Evolutionary conservation across 2,888 invertebrate species (phyloP).

Genomic region (Anthoptus insignis): DNA sequence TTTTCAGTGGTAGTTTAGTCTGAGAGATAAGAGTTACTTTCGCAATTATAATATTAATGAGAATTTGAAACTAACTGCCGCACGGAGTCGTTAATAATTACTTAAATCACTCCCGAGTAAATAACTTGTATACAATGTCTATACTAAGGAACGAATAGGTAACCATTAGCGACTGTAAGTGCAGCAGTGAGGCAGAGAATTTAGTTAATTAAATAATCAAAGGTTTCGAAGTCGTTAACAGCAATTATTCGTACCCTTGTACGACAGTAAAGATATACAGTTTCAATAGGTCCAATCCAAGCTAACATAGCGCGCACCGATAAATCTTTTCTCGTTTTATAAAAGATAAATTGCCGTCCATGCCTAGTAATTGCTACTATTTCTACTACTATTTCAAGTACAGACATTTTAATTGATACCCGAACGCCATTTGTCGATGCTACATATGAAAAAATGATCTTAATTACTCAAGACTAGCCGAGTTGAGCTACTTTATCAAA

Average conservation of each 20-base stretch:
- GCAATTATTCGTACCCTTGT: neutral
- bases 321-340: conserved; percentile 28
- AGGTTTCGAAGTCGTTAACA: neutral
- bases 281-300: neutral
- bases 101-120: too few species aligned
- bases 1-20: too few species aligned
- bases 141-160: too few species aligned
- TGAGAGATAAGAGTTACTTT: too few species aligned
- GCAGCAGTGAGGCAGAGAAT: too few species aligned
- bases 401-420: conserved; percentile 32
- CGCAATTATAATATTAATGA: too few species aligned
- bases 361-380: conserved; percentile 34
- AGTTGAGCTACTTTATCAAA: conserved; percentile 19
- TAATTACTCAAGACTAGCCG: conserved; percentile 25
- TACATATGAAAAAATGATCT: conserved; percentile 29
- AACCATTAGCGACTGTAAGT: too few species aligned
- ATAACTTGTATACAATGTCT: too few species aligned
- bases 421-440: conserved; percentile 35
- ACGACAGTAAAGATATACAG: neutral
- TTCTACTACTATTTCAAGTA: conserved; percentile 28
- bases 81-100: too few species aligned
- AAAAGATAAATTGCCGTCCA: conserved; percentile 32
- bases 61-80: too few species aligned
- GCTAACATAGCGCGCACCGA: conserved; percentile 18
- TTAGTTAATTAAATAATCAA: too few species aligned